Conservation (phyloP, 2,113 vertebrate species). For the Pelobates fuscus region DNA sequence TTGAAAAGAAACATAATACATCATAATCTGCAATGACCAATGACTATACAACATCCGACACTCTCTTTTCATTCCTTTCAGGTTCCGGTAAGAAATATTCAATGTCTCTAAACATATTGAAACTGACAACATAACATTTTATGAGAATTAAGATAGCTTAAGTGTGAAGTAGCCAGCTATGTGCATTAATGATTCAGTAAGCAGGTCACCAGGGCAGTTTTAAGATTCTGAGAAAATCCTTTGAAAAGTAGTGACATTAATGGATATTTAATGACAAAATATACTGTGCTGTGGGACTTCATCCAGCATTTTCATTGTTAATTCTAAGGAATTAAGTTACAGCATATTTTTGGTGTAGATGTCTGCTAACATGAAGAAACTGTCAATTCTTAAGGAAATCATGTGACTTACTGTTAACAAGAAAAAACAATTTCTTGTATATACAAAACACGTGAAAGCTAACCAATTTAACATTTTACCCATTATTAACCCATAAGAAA, state of each 20-base stretch:
- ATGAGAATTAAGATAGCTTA: background rate
- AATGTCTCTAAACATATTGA: background rate
- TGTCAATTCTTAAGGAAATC: conserved; percentile 73
- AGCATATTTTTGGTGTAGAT: conserved; percentile 63
- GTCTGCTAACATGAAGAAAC: conserved; percentile 56
- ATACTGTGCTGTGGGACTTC: conserved; percentile 71
- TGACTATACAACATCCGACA: no score
- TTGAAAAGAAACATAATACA: no score
- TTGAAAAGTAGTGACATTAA: conserved; percentile 75
- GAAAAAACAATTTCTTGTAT: background rate
- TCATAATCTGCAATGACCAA: no score
- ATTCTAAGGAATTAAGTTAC: conserved; percentile 72
- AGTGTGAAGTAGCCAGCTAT: conserved; percentile 9
- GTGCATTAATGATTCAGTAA: conserved; percentile 11
- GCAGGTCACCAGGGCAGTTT: conserved; percentile 17
- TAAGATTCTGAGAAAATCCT: conserved; percentile 1
- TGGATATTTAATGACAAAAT: conserved; percentile 77
- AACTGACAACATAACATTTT: conserved; percentile 3
- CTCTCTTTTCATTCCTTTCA: background rate
- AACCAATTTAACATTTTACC: no score
- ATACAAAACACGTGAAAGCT: no score
- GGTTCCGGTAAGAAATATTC: background rate
- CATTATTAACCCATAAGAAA: no score
- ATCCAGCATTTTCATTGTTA: conserved; percentile 74
- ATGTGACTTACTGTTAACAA: conserved; percentile 69